Conservation (phyloP, 2,797 vertebrate genomes). For the Salmo trutta region DNA sequence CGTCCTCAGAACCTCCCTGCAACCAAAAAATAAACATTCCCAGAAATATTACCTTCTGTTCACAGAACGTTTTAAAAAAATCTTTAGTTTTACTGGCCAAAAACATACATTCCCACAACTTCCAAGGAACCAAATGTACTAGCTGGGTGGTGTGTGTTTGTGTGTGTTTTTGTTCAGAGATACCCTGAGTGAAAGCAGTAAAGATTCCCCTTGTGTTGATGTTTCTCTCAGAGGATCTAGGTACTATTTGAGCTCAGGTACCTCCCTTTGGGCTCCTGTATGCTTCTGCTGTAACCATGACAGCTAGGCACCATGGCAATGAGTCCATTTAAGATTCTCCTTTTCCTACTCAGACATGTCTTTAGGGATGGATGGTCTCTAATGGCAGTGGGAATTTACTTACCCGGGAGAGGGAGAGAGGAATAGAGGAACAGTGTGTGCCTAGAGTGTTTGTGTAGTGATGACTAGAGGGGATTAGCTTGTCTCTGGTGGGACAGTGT, state of each 20-base stretch:
- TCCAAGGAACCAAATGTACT: too few species aligned
- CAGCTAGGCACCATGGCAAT: slow-evolving; percentile 7
- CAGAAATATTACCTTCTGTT: too few species aligned
- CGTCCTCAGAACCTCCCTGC: too few species aligned
- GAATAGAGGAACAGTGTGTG: not conserved
- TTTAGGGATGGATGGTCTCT: not conserved
- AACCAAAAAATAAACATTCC: too few species aligned
- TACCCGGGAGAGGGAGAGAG: not conserved
- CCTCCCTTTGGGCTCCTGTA: slow-evolving; percentile 5
- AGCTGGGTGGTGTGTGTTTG: not conserved
- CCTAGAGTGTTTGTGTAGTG: not conserved
- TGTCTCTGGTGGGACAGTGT: slow-evolving; percentile 43
- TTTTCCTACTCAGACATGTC: not conserved
- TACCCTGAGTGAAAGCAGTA: not conserved
- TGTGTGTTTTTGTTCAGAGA: not conserved
- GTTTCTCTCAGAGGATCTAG: not conserved
- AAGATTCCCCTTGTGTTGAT: not conserved
- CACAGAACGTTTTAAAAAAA: too few species aligned
- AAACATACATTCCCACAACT: too few species aligned
- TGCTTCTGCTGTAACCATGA: slow-evolving; percentile 1
- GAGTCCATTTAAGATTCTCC: slow-evolving; percentile 2
- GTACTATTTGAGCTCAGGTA: slow-evolving; percentile 14
- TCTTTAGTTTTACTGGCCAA: too few species aligned
- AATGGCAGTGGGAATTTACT: not conserved
- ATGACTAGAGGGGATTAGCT: slow-evolving; percentile 5